Conservation (phyloP, 2,113 vertebrate species). For the Carassius gibelio region DNA sequence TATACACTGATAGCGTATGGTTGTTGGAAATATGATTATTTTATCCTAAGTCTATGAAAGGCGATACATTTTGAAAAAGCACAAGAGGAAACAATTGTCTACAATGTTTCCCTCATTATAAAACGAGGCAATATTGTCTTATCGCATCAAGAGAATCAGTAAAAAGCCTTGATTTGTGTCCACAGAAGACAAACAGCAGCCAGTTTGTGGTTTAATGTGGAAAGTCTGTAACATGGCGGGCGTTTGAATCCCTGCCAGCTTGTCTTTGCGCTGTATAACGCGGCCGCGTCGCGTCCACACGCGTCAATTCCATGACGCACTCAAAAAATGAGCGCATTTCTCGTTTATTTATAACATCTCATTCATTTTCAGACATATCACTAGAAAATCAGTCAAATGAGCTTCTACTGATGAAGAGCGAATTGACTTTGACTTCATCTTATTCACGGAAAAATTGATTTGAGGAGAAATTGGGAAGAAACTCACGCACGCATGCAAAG, state of each 20-base stretch:
- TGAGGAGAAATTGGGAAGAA: not conserved
- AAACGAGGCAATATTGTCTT: not conserved
- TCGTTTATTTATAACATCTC: not conserved
- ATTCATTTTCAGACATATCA: not conserved
- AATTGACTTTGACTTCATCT: not conserved
- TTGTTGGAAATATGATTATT: not conserved
- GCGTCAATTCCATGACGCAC: not conserved
- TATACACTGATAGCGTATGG: not conserved
- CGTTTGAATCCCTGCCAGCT: slow-evolving; percentile 56
- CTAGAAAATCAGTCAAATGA: not conserved
- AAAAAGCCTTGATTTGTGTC: not conserved
- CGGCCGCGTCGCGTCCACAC: slow-evolving; percentile 10
- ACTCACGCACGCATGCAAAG: not conserved
- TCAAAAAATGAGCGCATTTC: not conserved
- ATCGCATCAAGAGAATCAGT: not conserved
- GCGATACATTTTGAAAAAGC: not conserved
- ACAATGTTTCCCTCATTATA: not conserved
- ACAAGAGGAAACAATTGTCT: not conserved
- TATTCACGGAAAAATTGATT: not conserved
- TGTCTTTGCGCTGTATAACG: slow-evolving; percentile 39
- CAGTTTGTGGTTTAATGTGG: not conserved
- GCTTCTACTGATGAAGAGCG: not conserved
- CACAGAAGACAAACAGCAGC: not conserved
- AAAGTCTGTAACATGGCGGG: slow-evolving; percentile 56
- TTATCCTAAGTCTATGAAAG: not conserved